Evolutionary conservation across 2,888 invertebrate species (phyloP), one percentile per base, ranked within the genome.

Genomic region (Ceramica pisi): DNA sequence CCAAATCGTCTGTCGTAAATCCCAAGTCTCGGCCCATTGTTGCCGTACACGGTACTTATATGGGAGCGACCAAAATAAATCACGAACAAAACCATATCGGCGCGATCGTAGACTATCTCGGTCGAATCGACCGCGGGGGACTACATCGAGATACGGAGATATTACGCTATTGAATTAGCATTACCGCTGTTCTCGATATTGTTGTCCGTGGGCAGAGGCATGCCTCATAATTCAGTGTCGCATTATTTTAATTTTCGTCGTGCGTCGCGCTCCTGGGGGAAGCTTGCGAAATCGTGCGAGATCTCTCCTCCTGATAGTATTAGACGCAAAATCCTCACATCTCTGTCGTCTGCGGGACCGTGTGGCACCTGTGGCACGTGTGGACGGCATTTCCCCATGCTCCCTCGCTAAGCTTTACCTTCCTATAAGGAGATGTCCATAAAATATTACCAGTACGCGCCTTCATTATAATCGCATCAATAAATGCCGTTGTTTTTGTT

Each of bases 111-210:
- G 92, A 92, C 92, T 94, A 95, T 94, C 94, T 90, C 89, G 72
- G 86, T 65, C 86, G 87, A 90, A 92, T 92, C 94, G 90, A 93
- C 92, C 91, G 91, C 92, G 87, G 90, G 90, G 89, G 89, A 90
- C 90, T 90, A 90, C 89, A 90, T 89, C 90, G 89, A 87, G 93
- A 94, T 94, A 93, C 91, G 89, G 89, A 86, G 91, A 92, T 94
- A 94, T 94, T 95, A 94, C 94, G 93, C 93, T 93, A 93, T 94
- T 94, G 94, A 95, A 95, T 95, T 95, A 95, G 95, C 94, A 95
- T 94, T 93, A 94, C 92, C 92, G 88, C 91, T 94, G 94, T 94
- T 93, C 90, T 85, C 89, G 91, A 92, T 94, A 92, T 93, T 90
- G 92, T 91, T 88, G 86, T 85, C 86, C 82, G 81, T 76, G 10